Percentiles rank a stretch among this genome's conserved stretches.
Evolutionary conservation across 2,113 vertebrate species (phyloP).

Genomic region (Pan troglodytes): DNA sequence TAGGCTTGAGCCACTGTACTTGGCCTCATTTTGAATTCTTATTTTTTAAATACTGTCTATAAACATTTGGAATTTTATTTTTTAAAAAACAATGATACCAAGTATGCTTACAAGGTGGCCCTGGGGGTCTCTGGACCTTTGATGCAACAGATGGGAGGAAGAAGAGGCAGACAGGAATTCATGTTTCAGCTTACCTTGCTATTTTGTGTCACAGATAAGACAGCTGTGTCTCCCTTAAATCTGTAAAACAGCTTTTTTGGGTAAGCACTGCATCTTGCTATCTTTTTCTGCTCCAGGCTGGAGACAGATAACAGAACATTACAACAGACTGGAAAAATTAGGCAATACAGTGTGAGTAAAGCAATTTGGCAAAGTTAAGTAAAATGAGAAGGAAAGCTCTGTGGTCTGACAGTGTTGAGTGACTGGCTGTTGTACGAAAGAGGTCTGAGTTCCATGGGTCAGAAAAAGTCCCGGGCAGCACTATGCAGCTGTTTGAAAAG

Average conservation of each 20-base stretch:
- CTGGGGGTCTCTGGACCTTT: slow-evolving; percentile 82
- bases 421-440: rapidly evolving
- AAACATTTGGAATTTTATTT: slow-evolving; percentile 85
- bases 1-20: neutral
- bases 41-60: slow-evolving; percentile 61
- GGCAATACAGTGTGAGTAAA: neutral
- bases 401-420: neutral
- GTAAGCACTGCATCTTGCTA: neutral
- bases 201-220: neutral
- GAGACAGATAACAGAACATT: neutral
- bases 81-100: slow-evolving; percentile 79
- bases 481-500: neutral
- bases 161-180: slow-evolving; percentile 79
- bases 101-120: slow-evolving; percentile 79
- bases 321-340: neutral
- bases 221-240: neutral
- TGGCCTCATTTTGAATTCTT: neutral
- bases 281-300: neutral
- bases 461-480: neutral
- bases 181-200: neutral
- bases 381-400: neutral
- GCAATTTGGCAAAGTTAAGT: neutral
- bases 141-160: slow-evolving; percentile 85
- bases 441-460: neutral
- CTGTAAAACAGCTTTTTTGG: neutral